Evolutionary conservation across 2,888 invertebrate species (phyloP), one percentile per base, ranked within the genome.

Genomic region (Papilio demoleus): DNA sequence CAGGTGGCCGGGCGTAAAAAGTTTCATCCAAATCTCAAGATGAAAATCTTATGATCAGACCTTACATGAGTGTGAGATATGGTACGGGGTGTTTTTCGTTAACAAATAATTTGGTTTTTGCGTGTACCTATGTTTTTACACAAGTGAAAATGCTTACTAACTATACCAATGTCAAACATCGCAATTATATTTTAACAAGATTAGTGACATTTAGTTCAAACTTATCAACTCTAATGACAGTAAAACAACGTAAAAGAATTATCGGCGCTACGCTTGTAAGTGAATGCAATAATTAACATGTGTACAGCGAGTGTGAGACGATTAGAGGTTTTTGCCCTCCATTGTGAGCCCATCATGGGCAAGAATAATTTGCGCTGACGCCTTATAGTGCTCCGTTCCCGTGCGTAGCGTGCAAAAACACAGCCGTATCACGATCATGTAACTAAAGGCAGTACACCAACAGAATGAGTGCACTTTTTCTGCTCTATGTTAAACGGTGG

Each of bases 311-410:
- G 50, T 59, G 64, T 68, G 36, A 47, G 63, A 64, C 68, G 64
- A 68, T 68, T 68, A 68, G 68, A 68, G 64, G 68, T 68, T 68
- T 68, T 68, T 68, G 59, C 68, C 64, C 67, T 56, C 68, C 38
- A 68, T 68, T 68, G 68, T 68, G 64, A 68, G 59, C 68, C 68
- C 34, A 64, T 68, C 68, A 68, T 68, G 68, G 68, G 42, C 64
- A 64, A 47, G 63, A 68, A 53, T 67, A 67, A 68, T 68, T 68
- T 68, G 47, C 68, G 12, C 58, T 64, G 64, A 68, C 68, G 68
- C 68, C 68, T 68, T 64, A 59, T 62, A 61, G 47, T 53, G 50
- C 62, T 34, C 31, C 45, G 14, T 63, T 45, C 56, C 58, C 64
- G 47, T 59, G 64, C 68, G 42, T 34, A 4, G 67, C 27, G 14